Conservation (phyloP, 2,113 vertebrate genomes). For the Colius striatus region DNA sequence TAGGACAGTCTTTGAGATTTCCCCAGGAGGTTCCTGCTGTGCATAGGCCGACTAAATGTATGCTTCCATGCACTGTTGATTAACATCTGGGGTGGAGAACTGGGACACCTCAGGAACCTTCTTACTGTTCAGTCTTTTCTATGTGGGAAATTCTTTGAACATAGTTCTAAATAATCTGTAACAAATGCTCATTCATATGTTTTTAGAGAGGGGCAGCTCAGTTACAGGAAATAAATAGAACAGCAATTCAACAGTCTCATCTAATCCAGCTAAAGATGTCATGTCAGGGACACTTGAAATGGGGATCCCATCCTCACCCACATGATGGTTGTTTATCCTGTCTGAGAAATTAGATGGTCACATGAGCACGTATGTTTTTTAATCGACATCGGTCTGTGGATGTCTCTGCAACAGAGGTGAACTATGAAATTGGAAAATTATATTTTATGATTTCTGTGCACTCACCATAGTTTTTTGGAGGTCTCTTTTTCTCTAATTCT, state of each 20-base stretch:
- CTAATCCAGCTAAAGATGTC: background rate
- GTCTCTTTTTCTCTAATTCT: background rate
- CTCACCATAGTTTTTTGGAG: background rate
- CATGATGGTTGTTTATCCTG: background rate
- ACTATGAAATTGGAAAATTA: background rate
- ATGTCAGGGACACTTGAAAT: background rate
- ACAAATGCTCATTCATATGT: background rate
- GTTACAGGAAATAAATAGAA: background rate
- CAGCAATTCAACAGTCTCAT: background rate
- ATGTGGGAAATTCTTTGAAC: background rate
- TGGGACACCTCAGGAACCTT: background rate
- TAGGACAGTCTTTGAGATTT: background rate
- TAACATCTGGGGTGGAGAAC: background rate
- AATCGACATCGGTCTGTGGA: background rate
- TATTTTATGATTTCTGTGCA: background rate
- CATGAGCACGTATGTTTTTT: background rate
- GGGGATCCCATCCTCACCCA: background rate
- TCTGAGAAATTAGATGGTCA: background rate
- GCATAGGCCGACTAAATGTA: background rate
- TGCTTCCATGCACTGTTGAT: background rate
- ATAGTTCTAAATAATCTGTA: background rate
- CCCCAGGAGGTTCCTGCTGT: background rate
- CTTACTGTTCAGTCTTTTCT: background rate
- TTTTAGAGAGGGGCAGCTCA: background rate
- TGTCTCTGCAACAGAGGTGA: background rate